phyloP scores from a whole-genome alignment of 2,113 vertebrate species.

The Corythornis vintsioides region DNA sequence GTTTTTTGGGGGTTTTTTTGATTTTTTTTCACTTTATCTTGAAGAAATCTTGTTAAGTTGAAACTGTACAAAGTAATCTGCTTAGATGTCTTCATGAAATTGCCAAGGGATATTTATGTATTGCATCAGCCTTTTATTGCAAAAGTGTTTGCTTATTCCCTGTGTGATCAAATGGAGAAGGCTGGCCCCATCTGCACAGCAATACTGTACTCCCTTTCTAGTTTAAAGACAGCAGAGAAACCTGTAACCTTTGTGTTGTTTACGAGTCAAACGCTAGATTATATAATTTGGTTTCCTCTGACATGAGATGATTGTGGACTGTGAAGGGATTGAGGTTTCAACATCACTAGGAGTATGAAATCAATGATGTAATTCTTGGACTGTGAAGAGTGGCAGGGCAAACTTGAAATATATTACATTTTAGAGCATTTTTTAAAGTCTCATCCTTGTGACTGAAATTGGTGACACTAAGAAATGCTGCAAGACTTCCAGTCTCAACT shows the following conservation, averaged over 20 bases:
- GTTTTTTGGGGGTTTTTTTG: background rate
- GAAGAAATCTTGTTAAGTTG: constrained; percentile 47
- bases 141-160: constrained; percentile 17
- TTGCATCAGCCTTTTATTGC: constrained; percentile 56
- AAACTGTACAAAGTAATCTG: constrained; percentile 40
- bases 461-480: background rate
- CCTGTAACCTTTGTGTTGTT: background rate
- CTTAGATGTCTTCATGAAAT: constrained; percentile 36
- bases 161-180: background rate
- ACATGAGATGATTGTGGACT: background rate
- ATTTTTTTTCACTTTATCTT: background rate
- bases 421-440: background rate
- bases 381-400: background rate
- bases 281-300: constrained; percentile 20
- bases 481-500: background rate
- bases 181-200: background rate
- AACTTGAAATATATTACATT: background rate
- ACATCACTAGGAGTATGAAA: background rate
- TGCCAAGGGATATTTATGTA: constrained; percentile 15
- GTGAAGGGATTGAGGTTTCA: background rate
- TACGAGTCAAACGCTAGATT: background rate
- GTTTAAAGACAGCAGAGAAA: background rate
- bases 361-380: background rate
- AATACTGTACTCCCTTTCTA: background rate
- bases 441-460: background rate